A percentile compares a stretch with the other conserved stretches of the same genome.
Conservation (phyloP, 2,113 vertebrate genomes). For the Alouatta palliata region DNA sequence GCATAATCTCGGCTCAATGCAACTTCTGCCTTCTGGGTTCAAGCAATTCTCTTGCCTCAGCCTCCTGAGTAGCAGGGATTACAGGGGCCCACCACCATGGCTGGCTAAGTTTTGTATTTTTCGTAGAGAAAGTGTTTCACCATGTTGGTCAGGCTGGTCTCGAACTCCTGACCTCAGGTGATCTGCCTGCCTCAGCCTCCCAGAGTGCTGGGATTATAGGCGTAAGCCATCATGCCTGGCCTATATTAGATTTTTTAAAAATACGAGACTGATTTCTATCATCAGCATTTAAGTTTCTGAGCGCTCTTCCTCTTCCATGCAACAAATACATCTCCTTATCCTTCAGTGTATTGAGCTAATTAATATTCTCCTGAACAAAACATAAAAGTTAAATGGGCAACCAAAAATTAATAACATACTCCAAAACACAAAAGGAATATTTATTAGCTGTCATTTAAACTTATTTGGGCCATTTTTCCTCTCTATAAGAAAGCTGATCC, state of each 20-base stretch:
- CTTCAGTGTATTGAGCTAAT: background rate
- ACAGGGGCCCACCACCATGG: too few relatives aligned
- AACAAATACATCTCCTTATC: background rate
- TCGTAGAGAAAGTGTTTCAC: too few relatives aligned
- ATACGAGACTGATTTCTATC: background rate
- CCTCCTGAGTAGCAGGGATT: too few relatives aligned
- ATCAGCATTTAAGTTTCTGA: background rate
- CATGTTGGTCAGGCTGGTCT: too few relatives aligned
- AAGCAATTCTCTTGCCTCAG: too few relatives aligned
- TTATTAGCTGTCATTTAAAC: constrained; percentile 24
- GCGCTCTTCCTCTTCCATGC: background rate
- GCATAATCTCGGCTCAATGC: too few relatives aligned
- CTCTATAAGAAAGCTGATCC: constrained; percentile 4
- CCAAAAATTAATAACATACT: background rate
- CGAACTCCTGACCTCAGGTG: too few relatives aligned
- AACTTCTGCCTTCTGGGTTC: too few relatives aligned
- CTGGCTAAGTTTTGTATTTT: too few relatives aligned
- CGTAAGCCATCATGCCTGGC: accelerated
- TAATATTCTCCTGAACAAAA: constrained; percentile 22
- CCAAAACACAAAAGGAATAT: constrained; percentile 13
- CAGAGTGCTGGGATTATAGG: too few relatives aligned
- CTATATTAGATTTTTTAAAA: background rate
- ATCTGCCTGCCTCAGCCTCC: too few relatives aligned
- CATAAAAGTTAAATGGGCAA: background rate
- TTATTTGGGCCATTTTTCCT: background rate